Evolutionary conservation across 2,113 vertebrate genomes (phyloP), one percentile per base, ranked within the genome.

Genomic region (Antennarius striatus): DNA sequence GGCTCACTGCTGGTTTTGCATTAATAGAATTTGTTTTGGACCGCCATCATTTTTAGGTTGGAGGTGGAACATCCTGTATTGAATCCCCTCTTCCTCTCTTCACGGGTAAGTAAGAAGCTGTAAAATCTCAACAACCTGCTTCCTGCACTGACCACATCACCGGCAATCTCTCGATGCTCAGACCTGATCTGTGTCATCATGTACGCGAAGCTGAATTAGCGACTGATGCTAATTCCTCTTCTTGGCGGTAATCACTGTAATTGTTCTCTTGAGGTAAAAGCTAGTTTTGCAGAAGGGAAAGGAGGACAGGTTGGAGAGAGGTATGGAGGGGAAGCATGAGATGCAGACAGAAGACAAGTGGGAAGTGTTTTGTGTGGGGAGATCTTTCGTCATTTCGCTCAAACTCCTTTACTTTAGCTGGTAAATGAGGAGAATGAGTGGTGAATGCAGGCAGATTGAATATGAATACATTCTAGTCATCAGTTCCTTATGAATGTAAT

Each of bases 331-430:
- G n/a, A n/a, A n/a, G n/a, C n/a, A n/a, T n/a, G n/a, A n/a, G n/a
- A n/a, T n/a, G n/a, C n/a, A n/a, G n/a, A n/a, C n/a, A n/a, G n/a
- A 40, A 49, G 71, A 43, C 57, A 54, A 46, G 56, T 46, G 57
- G 75, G 76, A 48, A 78, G 74, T 62, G 57, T 36, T 84, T 82
- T 80, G 65, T 86, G 81, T 82, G 53, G 75, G 73, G 71, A 36
- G 32, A 36, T 36, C 32, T 36, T 36, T 36, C 3, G 32, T 36
- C 32, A 36, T 36, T 36, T 36, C 32, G 7, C 32, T 36, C 32
- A 5, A 7, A 36, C 32, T 36, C 5, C 32, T 36, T 36, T 36
- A 36, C 32, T 22, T 22, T 22, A 22, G 22, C 22, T 1, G 22
- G 22, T 22, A 22, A 22, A 22, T 22, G 22, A 22, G 22, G 22